A percentile compares a stretch with the other conserved stretches of the same genome.
Evolutionary conservation across 2,888 invertebrate genomes (phyloP).

Genomic region (Lasioglossum oenotherae): DNA sequence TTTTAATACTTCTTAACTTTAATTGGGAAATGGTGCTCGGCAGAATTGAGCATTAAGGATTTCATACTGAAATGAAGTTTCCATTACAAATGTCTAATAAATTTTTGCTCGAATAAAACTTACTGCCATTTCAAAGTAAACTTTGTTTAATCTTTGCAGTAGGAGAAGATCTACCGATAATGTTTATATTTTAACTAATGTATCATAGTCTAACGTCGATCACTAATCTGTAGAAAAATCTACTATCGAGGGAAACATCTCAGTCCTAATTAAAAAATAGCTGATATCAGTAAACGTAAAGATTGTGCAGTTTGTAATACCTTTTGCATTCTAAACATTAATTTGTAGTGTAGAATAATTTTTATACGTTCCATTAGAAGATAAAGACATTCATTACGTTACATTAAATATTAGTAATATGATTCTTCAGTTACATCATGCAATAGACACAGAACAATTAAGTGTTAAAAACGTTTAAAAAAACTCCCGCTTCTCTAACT

Average conservation of each 20-base stretch:
- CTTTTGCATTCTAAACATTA: neutral
- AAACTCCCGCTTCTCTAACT: neutral
- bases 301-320: neutral
- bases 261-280: neutral
- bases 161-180: neutral
- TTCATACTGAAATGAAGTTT: neutral
- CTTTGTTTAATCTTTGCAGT: too few species aligned
- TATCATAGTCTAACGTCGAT: neutral
- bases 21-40: neutral
- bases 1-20: neutral
- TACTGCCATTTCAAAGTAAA: neutral
- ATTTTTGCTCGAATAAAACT: neutral
- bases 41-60: neutral
- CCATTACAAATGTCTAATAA: neutral
- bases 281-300: neutral
- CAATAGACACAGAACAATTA: neutral
- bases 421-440: neutral
- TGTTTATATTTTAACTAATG: neutral
- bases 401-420: neutral
- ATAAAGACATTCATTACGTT: neutral
- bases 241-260: neutral
- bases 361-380: neutral
- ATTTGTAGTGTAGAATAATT: neutral
- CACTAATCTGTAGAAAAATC: neutral
- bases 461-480: neutral